A percentile compares a stretch with the other conserved stretches of the same genome.
phyloP scores from a whole-genome alignment of 2,113 vertebrate species.

The Strix aluco region DNA sequence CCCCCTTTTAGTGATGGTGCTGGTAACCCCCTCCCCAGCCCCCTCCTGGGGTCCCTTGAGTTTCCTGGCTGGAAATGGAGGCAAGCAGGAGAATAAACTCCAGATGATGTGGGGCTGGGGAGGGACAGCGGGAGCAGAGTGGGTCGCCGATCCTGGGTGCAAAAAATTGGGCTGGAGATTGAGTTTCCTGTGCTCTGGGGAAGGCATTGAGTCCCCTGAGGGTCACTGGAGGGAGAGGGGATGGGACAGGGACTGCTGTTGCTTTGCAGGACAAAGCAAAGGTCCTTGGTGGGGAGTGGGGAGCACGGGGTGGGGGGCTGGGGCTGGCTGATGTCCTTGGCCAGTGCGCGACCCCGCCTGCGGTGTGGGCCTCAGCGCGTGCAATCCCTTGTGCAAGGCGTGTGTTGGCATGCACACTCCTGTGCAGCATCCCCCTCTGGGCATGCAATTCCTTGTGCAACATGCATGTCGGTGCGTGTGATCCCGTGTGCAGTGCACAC shows the following conservation, averaged over 20 bases:
- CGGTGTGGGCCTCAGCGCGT: no score
- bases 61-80: background rate
- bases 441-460: background rate
- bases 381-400: accelerated
- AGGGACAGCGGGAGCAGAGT: no score
- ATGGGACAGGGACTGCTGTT: accelerated
- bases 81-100: background rate
- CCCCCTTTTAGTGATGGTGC: background rate
- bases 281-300: background rate
- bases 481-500: no score
- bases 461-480: no score
- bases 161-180: background rate
- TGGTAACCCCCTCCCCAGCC: background rate
- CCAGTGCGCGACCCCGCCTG: background rate
- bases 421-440: accelerated
- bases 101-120: background rate
- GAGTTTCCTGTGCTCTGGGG: background rate
- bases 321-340: background rate
- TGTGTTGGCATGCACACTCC: no score
- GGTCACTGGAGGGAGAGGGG: background rate
- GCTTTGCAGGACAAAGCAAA: background rate
- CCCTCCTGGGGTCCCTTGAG: background rate
- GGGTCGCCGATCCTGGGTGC: accelerated
- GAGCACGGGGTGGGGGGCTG: no score
- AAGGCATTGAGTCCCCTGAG: background rate